phyloP scores from a whole-genome alignment of 2,113 vertebrate genomes.

The Emydocephalus ijimae region DNA sequence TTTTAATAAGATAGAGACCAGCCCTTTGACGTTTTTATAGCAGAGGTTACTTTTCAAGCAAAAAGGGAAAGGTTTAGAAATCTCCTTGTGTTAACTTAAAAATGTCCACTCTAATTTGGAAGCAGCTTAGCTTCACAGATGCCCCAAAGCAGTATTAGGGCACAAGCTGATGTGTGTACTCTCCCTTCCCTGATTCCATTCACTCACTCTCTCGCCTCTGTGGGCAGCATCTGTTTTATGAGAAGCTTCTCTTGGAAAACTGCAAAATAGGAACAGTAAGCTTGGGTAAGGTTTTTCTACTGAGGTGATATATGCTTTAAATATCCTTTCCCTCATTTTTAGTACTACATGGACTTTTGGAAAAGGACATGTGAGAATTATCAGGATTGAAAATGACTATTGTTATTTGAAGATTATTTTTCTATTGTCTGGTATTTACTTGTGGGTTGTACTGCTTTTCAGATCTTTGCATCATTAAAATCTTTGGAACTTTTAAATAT shows the following conservation, averaged over 20 bases:
- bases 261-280: constrained; percentile 45
- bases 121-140: constrained; percentile 24
- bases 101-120: constrained; percentile 28
- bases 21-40: not conserved
- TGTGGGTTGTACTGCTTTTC: constrained; percentile 13
- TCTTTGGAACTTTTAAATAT: not conserved
- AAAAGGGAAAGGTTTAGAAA: not conserved
- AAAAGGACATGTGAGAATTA: constrained; percentile 2
- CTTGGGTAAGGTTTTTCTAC: constrained; percentile 55
- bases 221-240: constrained; percentile 51
- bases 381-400: not conserved
- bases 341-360: not conserved
- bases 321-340: fast-evolving
- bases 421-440: not conserved
- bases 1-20: not conserved
- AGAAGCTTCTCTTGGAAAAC: constrained; percentile 57
- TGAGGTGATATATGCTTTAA: constrained; percentile 9
- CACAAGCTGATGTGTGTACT: not conserved
- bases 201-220: constrained; percentile 23
- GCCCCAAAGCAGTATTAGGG: constrained; percentile 21
- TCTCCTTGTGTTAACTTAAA: not conserved
- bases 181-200: constrained; percentile 9
- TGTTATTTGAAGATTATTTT: not conserved
- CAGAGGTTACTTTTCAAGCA: not conserved
- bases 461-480: not conserved